Base-by-base conservation (phyloP, 2,113 vertebrate species). In the Madoqua kirkii region DNA sequence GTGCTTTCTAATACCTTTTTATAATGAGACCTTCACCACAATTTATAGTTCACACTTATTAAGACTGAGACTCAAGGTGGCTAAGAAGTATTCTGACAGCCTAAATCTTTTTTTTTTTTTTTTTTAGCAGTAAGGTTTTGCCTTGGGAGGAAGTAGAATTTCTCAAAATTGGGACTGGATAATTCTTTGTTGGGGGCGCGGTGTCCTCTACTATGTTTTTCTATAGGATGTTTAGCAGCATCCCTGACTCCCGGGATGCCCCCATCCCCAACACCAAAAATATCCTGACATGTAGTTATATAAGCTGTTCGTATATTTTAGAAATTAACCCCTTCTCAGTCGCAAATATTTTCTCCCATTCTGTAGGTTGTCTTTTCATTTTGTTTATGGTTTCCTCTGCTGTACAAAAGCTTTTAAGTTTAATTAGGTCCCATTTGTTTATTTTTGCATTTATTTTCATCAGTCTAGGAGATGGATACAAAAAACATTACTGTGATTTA, bases 141-240 rank as follows among this genome's bases (percentile, higher is more conserved):
- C 12, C 5, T 57, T n/a, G 67, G n/a, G n/a, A 71, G 19, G 45
- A 81, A 92, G 17, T 1, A 50, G 31, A 54, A 4, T 76, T 81
- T 81, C 16, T 62, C 6, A 45, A 40, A 0, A 62, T 57, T 40
- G 43, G 33, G 33, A 19, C 55, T 7, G 0, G 17, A 54, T 59
- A 7, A 43, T 43, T 36, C 8, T 92, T 40, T 13, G 12, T 16
- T n/a, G 40, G 4, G 29, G 12, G 13, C 76, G 14, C 5, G 2
- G 1, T n/a, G 1, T 54, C 33, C 29, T 43, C 8, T 13, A 55
- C 1, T n/a, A 3, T 1, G 15, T 15, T 6, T 52, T 29, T 17
- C 7, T 57, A 12, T 31, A 33, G 16, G 16, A 45, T 57, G 7
- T 19, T n/a, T 11, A 62, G 4, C 33, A 87, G 13, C 6, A 74